Percentiles rank a stretch among this genome's conserved stretches.
phyloP scores from a whole-genome alignment of 2,113 vertebrate species.

The Sciurus niger region DNA sequence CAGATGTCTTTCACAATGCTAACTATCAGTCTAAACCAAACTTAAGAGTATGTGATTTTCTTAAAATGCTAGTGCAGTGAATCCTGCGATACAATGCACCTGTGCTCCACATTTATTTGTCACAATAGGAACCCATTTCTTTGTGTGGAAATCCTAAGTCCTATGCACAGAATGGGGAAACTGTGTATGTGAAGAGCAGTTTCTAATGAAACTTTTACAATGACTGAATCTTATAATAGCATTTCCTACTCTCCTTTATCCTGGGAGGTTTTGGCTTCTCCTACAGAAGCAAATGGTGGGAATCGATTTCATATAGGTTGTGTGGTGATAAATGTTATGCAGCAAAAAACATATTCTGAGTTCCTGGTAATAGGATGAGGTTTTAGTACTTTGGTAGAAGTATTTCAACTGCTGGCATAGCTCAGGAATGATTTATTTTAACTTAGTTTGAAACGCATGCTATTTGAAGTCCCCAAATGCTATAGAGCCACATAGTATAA shows the following conservation, averaged over 20 bases:
- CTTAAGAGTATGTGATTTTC: not conserved
- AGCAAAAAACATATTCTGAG: slow-evolving; percentile 30
- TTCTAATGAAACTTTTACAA: slow-evolving; percentile 31
- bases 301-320: not conserved
- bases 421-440: slow-evolving; percentile 2
- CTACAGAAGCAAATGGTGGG: not conserved
- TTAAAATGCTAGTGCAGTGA: not conserved
- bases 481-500: not conserved
- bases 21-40: not conserved
- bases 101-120: not conserved
- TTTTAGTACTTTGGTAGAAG: not conserved
- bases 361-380: not conserved
- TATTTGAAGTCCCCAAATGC: slow-evolving; percentile 9
- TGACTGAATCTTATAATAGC: not conserved
- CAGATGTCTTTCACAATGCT: not conserved
- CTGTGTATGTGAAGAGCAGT: not conserved
- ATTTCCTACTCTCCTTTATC: not conserved
- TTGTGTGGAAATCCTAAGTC: slow-evolving; percentile 5
- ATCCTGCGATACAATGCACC: not conserved
- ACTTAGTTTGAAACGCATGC: slow-evolving; percentile 44
- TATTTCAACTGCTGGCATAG: not conserved
- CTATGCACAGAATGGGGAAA: not conserved
- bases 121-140: not conserved
- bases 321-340: not conserved
- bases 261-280: not conserved